Base-by-base conservation (phyloP, 1,140 invertebrate genomes). In the Drosophila sechellia region DNA sequence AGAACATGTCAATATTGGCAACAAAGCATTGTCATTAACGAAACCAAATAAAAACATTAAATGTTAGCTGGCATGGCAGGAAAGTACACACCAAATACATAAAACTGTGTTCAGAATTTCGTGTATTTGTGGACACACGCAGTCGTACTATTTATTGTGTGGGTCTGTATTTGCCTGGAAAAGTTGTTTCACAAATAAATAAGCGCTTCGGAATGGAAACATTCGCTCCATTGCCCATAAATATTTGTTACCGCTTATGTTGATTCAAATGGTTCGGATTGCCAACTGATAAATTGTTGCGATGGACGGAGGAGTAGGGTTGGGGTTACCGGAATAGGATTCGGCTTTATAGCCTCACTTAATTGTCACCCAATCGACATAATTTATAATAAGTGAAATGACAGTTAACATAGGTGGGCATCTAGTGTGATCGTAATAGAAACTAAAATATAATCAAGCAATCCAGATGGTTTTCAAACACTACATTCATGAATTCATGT, bases 21-120 rank as follows among this genome's bases (percentile, higher is more conserved):
- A 43, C 63, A 75, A 35, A 78, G 58, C 64, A 73, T 77, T 65
- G 58, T 59, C 74, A 68, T 81, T 78, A 83, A 87, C 76, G 84
- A 86, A 83, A 86, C 71, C 75, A 87, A 86, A 86, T 79, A 87
- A 81, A 86, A 86, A 76, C 75, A 86, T 81, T 70, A 68, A 86
- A 74, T 76, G 76, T 56, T 77, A 77, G 68, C 65, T 53, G 68
- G 46, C 65, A 84, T 68, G 57, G 42, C 71, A 69, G 50, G 31
- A 68, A 64, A 49, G 66, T 46, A 59, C 46, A 71, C 42, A 59
- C 39, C 40, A 59, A 68, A 69, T 49, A 50, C 48, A 80, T 61
- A 46, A 60, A 66, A 75, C 49, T 50, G 52, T 60, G 59, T 49
- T 57, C 50, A 46, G 58, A 57, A 64, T 64, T 77, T 81, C 64